Conservation (phyloP, 1,140 invertebrate genomes). For the Formica exsecta region DNA sequence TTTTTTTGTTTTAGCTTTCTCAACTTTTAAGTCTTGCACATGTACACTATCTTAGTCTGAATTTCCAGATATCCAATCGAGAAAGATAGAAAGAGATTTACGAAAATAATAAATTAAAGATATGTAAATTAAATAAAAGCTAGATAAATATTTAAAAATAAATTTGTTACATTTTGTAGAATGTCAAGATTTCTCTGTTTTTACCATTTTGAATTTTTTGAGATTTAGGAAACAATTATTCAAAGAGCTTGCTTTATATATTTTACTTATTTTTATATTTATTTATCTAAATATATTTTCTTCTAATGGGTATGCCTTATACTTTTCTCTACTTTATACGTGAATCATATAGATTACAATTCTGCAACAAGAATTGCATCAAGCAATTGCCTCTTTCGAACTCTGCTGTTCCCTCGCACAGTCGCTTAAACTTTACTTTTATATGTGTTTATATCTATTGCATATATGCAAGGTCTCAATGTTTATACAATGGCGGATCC, state of each 20-base stretch:
- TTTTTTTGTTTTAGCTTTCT: constrained; percentile 23
- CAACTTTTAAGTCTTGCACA: constrained; percentile 31
- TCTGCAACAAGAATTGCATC: constrained; percentile 17
- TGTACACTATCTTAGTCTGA: constrained; percentile 67
- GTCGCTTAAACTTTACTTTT: constrained; percentile 61
- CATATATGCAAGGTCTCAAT: constrained; percentile 30
- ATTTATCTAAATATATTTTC: neutral
- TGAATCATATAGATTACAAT: constrained; percentile 30
- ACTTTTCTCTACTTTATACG: neutral
- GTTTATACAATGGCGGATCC: constrained; percentile 53
- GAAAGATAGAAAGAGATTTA: too few relatives aligned
- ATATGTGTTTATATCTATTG: constrained; percentile 49
- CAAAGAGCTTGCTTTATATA: constrained; percentile 11
- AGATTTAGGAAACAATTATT: constrained; percentile 2
- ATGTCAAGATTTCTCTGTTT: neutral
- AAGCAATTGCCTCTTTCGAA: constrained; percentile 47
- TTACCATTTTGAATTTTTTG: neutral
- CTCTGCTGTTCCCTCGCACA: constrained; percentile 60
- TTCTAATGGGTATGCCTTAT: constrained; percentile 27
- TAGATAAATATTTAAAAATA: neutral
- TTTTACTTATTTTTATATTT: neutral
- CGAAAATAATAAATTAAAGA: too few relatives aligned
- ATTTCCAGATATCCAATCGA: constrained; percentile 7
- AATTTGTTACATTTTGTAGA: neutral
- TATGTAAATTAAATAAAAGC: neutral